Evolutionary conservation across 2,888 invertebrate genomes (phyloP).

Genomic region (Heterodera filipjevi): DNA sequence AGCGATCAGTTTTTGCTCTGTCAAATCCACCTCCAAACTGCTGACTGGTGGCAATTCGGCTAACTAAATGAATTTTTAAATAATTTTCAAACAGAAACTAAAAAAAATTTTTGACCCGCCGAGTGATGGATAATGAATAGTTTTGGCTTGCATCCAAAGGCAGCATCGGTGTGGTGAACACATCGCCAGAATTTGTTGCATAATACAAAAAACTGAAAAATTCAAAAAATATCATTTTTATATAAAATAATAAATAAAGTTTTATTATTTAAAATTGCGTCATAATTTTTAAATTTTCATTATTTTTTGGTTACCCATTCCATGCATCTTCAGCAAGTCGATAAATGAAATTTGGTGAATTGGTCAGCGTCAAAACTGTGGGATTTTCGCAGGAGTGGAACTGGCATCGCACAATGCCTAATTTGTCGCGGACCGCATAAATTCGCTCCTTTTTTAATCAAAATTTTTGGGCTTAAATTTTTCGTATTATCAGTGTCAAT

Average conservation of each 20-base stretch:
- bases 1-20: conserved; percentile 45
- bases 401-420: conserved; percentile 40
- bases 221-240: not conserved
- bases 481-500: not conserved
- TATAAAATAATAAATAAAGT: not conserved
- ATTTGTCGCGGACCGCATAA: conserved; percentile 45
- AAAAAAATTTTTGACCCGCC: conserved; percentile 15
- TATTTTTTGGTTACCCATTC: conserved; percentile 48
- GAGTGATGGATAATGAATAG: conserved; percentile 45
- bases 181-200: conserved; percentile 49
- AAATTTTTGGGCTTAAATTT: not conserved
- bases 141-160: conserved; percentile 46
- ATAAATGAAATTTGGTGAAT: conserved; percentile 39
- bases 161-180: conserved; percentile 50
- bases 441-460: conserved; percentile 34
- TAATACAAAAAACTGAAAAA: conserved; percentile 53
- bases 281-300: not conserved
- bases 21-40: conserved; percentile 50
- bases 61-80: not conserved
- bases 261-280: too few relatives aligned
- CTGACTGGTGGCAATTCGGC: conserved; percentile 49
- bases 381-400: conserved; percentile 35
- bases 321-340: conserved; percentile 50
- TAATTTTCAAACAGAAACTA: not conserved
- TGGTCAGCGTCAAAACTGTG: conserved; percentile 39